Evolutionary conservation across 2,113 vertebrate genomes (phyloP).

Genomic region (Hemiprocne comata): DNA sequence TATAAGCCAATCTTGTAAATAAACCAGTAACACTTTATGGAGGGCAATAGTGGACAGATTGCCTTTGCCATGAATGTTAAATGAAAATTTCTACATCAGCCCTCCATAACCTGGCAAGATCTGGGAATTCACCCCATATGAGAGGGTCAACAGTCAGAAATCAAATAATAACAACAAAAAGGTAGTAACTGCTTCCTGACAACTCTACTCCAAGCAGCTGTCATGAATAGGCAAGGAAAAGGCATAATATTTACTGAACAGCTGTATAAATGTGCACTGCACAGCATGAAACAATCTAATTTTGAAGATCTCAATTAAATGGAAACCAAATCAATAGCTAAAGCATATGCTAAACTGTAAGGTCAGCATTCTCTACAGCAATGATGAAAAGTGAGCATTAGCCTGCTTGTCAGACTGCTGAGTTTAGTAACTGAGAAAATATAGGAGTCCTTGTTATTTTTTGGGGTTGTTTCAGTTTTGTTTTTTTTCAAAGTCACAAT

Average conservation of each 20-base stretch:
- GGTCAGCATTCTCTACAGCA: neutral
- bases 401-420: neutral
- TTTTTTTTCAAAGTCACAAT: neutral
- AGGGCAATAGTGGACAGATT: neutral
- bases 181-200: neutral
- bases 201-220: neutral
- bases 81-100: neutral
- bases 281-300: neutral
- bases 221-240: neutral
- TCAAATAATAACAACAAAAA: neutral
- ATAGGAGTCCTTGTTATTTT: neutral
- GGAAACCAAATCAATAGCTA: neutral
- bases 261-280: neutral
- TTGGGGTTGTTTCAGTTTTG: neutral
- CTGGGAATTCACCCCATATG: neutral
- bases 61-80: neutral
- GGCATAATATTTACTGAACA: neutral
- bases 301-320: neutral
- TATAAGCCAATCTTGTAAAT: constrained; percentile 30
- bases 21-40: constrained; percentile 1
- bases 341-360: neutral
- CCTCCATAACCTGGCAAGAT: neutral
- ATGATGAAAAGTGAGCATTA: neutral
- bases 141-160: neutral
- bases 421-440: neutral